Evolutionary conservation across 1,140 invertebrate genomes (phyloP).

Genomic region (Drosophila tsacasi): DNA sequence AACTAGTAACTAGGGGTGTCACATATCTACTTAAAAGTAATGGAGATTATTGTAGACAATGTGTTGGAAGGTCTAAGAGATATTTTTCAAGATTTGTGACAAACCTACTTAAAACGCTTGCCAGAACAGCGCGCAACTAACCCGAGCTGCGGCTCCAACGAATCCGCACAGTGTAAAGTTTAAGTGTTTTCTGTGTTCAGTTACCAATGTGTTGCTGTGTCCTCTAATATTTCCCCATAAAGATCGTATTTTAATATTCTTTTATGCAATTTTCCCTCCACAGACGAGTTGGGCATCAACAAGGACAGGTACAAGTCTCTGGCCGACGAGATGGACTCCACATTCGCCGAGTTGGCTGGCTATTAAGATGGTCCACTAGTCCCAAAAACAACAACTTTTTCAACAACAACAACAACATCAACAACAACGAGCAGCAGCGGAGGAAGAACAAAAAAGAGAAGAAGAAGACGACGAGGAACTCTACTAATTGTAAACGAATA

Average conservation of each 20-base stretch:
- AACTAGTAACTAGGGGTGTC: not conserved
- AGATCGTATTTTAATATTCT: slow-evolving; percentile 19
- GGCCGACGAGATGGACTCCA: slow-evolving; percentile 98
- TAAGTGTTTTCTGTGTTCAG: slow-evolving; percentile 55
- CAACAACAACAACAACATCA: slow-evolving; percentile 14
- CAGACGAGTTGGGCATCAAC: slow-evolving; percentile 99
- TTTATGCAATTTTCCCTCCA: slow-evolving; percentile 11
- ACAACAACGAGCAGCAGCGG: slow-evolving; percentile 29
- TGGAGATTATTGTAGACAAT: not conserved
- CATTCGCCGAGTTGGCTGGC: slow-evolving; percentile 97
- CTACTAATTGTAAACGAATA: slow-evolving; percentile 75
- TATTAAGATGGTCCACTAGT: slow-evolving; percentile 87
- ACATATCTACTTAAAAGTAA: not conserved
- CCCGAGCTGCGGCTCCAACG: slow-evolving; percentile 9
- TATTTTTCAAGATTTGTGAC: not conserved
- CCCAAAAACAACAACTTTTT: slow-evolving; percentile 21
- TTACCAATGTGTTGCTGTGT: slow-evolving; percentile 30
- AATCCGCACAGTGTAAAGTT: slow-evolving; percentile 54
- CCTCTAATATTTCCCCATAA: not conserved
- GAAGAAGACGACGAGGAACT: slow-evolving; percentile 52
- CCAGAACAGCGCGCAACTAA: slow-evolving; percentile 61
- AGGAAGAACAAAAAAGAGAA: slow-evolving; percentile 16
- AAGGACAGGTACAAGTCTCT: slow-evolving; percentile 99
- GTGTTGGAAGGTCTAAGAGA: too few relatives aligned
- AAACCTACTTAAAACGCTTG: slow-evolving; percentile 58